phyloP scores from a whole-genome alignment of 2,113 vertebrate species.

The Sebastes fasciatus region DNA sequence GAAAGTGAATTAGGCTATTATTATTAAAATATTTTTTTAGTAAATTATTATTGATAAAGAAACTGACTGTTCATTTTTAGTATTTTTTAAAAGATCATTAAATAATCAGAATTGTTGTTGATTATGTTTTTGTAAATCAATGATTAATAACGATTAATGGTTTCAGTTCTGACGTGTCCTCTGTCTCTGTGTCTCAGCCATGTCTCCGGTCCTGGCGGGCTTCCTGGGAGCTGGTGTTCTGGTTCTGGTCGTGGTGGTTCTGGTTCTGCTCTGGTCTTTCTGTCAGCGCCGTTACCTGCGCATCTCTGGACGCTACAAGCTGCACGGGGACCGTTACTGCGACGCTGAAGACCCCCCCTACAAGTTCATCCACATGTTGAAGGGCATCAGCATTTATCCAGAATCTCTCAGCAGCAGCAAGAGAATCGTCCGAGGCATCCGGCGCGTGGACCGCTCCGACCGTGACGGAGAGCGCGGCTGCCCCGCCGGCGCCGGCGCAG shows the following conservation, averaged over 20 bases:
- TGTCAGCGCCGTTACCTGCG: constrained; percentile 92
- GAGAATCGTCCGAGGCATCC: constrained; percentile 85
- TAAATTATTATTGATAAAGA: no score
- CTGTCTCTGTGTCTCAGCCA: constrained; percentile 82
- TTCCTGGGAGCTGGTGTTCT: constrained; percentile 94
- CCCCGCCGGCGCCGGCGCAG: background rate
- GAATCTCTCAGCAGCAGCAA: constrained; percentile 94
- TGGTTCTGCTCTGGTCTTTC: constrained; percentile 95
- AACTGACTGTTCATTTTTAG: no score
- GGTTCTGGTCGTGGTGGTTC: constrained; percentile 89
- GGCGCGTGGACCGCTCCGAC: constrained; percentile 60
- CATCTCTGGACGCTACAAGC: constrained; percentile 86
- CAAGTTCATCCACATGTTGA: constrained; percentile 99
- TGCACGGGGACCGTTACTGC: constrained; percentile 80
- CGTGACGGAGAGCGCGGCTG: constrained; percentile 44
- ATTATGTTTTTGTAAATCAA: no score
- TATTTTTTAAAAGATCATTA: no score
- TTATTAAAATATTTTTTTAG: no score
- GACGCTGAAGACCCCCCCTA: constrained; percentile 88
- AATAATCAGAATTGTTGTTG: no score
- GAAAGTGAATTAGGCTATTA: no score
- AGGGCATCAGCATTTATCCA: constrained; percentile 98
- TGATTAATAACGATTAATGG: no score
- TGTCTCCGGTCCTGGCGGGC: constrained; percentile 94
- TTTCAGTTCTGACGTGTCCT: no score